phyloP scores from a whole-genome alignment of 2,113 vertebrate genomes.

The Cynocephalus volans region DNA sequence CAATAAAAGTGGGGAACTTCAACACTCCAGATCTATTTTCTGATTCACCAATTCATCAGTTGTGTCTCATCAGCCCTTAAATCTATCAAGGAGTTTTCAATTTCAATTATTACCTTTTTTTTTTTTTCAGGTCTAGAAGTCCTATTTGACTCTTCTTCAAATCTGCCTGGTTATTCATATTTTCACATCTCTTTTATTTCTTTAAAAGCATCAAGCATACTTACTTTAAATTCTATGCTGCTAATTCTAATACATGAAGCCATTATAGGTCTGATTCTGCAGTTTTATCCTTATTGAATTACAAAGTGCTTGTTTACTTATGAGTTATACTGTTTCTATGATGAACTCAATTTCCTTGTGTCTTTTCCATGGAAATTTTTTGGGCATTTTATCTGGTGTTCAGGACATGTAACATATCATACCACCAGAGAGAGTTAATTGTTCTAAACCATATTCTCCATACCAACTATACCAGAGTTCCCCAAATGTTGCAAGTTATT shows the following conservation, averaged over 20 bases:
- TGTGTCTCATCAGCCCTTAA: not conserved
- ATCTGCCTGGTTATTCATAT: not conserved
- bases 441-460: not conserved
- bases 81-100: not conserved
- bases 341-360: not conserved
- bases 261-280: not conserved
- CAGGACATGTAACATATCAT: not conserved
- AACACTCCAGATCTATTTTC: not conserved
- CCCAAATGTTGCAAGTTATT: not conserved
- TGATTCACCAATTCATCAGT: not conserved
- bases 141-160: not conserved
- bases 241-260: not conserved
- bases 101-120: not conserved
- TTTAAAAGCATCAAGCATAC: not conserved
- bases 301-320: not conserved
- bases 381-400: not conserved
- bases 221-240: constrained; percentile 15
- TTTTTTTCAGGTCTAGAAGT: not conserved
- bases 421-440: not conserved
- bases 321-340: not conserved
- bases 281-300: not conserved
- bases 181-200: not conserved
- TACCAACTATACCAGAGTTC: not conserved
- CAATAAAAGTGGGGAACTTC: too few species aligned
- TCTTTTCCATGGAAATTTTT: constrained; percentile 49